Base-by-base conservation (phyloP, 2,888 invertebrate genomes). In the Ichneumon xanthorius region DNA sequence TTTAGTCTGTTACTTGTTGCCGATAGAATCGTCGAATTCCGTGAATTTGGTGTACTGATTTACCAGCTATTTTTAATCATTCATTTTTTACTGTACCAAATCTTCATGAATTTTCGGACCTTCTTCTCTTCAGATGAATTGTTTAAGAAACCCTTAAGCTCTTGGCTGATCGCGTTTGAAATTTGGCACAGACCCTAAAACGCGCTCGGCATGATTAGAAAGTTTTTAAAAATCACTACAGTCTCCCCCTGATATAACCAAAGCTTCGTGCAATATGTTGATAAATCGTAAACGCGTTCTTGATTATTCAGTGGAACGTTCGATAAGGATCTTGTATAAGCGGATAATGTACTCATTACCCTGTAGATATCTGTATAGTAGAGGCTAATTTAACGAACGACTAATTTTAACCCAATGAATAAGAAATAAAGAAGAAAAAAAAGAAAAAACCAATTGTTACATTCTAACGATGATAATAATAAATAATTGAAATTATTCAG, bases 321-420 rank as follows among this genome's bases (percentile, higher is more conserved):
- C 85, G 85, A 86, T 82, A 80, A 72, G 80, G 80, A 80, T 75
- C 58, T 78, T 78, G 76, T 85, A 68, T 77, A 77, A 86, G 90
- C 84, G 90, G 88, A 91, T 89, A 90, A 88, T 89, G 90, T 92
- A 92, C 92, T 92, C 91, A 92, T 89, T 92, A 92, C 91, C 90
- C 90, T 93, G 93, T 93, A 93, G 93, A 93, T 93, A 93, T 88
- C 90, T 93, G 93, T 93, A 93, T 93, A 93, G 93, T 93, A 93
- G 92, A 90, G 86, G 90, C 89, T 91, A 90, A 90, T 87, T 88
- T 87, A 88, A 77, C 68, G 73, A 70, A 86, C 85, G 88, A 89
- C 88, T 90, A 90, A 90, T 92, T 90, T 92, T 91, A 92, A 91
- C 89, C 61, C 90, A 89, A 90, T 89, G 83, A 89, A 50, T 70